phyloP scores from a whole-genome alignment of 2,113 vertebrate genomes.

The Crocuta crocuta region DNA sequence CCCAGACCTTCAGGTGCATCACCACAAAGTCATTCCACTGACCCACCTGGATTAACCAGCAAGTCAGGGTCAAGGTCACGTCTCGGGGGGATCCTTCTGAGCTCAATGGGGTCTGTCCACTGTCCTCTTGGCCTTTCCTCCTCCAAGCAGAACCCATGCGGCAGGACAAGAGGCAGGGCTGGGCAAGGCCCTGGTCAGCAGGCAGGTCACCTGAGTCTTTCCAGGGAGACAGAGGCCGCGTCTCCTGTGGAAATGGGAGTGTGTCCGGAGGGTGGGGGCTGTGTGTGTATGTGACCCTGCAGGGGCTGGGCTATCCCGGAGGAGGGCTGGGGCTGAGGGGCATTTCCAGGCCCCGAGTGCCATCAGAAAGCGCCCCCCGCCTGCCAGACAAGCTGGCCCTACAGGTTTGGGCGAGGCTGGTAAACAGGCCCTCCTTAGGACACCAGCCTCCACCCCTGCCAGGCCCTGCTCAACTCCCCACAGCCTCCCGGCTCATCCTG shows the following conservation, averaged over 20 bases:
- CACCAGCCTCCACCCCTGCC: neutral
- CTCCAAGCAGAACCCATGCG: neutral
- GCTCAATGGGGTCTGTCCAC: neutral
- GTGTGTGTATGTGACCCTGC: neutral
- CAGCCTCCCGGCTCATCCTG: neutral
- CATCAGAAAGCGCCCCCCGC: neutral
- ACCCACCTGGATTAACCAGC: neutral
- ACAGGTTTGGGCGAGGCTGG: neutral
- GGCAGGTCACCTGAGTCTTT: neutral
- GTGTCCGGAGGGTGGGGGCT: too few relatives aligned
- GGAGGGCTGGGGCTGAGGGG: neutral
- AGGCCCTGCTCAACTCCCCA: neutral
- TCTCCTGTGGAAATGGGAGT: neutral
- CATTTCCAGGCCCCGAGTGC: neutral
- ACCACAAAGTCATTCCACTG: neutral
- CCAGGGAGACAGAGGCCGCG: neutral
- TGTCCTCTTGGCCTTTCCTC: neutral
- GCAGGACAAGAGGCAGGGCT: neutral
- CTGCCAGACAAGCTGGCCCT: neutral
- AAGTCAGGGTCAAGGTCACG: neutral
- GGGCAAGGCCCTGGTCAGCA: neutral
- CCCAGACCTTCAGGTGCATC: neutral
- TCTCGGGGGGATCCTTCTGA: neutral
- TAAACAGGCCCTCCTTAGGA: neutral
- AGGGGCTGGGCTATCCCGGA: fast-evolving